These are phyloP conservation scores for Hippocampus comes DNA, from an alignment of 2,113 vertebrate genomes.

Conservation along the genomic window DNA sequence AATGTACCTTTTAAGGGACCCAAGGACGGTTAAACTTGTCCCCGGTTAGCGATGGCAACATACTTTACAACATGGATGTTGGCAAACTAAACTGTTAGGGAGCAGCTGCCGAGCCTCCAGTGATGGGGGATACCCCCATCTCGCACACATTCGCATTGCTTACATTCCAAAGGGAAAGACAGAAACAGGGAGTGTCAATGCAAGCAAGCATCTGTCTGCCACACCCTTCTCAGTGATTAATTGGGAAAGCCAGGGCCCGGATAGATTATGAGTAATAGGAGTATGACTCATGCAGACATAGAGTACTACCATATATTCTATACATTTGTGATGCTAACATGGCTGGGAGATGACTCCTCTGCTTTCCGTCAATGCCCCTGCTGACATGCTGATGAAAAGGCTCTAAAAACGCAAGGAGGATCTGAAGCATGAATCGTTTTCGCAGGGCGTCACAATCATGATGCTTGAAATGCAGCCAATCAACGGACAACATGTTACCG, in stretches of 20 bases:
- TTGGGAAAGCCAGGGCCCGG: constrained; percentile 7
- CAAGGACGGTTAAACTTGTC: background rate
- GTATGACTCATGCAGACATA: constrained; percentile 8
- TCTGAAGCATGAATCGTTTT: background rate
- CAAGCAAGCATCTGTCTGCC: constrained; percentile 24
- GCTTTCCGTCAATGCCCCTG: background rate
- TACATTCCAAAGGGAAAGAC: constrained; percentile 43
- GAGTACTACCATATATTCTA: background rate
- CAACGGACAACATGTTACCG: background rate
- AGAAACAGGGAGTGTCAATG: background rate
- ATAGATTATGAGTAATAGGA: constrained; percentile 24
- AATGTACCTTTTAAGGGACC: background rate
- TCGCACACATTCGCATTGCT: constrained; percentile 52
- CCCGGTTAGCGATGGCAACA: background rate
- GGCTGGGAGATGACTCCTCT: background rate
- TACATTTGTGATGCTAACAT: background rate
- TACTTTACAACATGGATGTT: constrained; percentile 4
- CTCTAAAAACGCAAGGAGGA: background rate
- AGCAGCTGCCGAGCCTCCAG: constrained; percentile 42
- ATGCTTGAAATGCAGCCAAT: background rate
- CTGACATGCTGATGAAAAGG: background rate
- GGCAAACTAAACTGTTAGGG: background rate
- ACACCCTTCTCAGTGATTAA: constrained; percentile 40
- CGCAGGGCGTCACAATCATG: background rate
- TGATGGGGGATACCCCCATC: constrained; percentile 41